A percentile compares a stretch with the other conserved stretches of the same genome.
Conservation (phyloP, 1,140 invertebrate genomes). For the Pissodes strobi region DNA sequence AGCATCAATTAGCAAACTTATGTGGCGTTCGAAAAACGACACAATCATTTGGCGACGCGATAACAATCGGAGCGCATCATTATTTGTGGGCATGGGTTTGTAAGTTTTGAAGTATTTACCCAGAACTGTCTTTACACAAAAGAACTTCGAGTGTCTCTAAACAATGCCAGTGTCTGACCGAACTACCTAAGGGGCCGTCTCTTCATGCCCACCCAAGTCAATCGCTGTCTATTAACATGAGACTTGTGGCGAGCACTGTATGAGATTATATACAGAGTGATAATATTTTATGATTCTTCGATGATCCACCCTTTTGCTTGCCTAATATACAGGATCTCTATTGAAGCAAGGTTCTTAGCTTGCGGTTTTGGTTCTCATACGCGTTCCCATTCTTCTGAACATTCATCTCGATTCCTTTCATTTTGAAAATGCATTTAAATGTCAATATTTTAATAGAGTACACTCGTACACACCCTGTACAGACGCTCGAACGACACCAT, state of each 20-base stretch:
- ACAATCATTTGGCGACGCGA: background rate
- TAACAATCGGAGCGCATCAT: conserved; percentile 6
- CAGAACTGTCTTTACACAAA: conserved; percentile 18
- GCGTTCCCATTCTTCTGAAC: too few species aligned
- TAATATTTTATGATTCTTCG: too few species aligned
- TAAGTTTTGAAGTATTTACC: conserved; percentile 22
- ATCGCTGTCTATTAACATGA: conserved; percentile 24
- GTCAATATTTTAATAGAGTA: too few species aligned
- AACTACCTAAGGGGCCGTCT: conserved; percentile 15
- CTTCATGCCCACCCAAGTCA: conserved; percentile 31
- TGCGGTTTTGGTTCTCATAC: too few species aligned
- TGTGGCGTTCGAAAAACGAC: too few species aligned
- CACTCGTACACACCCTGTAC: background rate
- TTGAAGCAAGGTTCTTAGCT: too few species aligned
- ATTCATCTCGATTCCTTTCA: too few species aligned
- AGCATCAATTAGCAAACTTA: too few species aligned
- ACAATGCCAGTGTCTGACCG: conserved; percentile 16
- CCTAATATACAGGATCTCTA: too few species aligned
- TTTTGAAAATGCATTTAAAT: too few species aligned
- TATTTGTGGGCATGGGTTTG: conserved; percentile 3
- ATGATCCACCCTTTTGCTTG: background rate
- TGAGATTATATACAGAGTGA: background rate
- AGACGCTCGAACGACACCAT: background rate
- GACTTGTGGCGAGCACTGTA: conserved; percentile 4
- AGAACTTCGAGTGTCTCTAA: conserved; percentile 12